phyloP scores from a whole-genome alignment of 2,888 invertebrate species.

The Therioaphis trifolii region DNA sequence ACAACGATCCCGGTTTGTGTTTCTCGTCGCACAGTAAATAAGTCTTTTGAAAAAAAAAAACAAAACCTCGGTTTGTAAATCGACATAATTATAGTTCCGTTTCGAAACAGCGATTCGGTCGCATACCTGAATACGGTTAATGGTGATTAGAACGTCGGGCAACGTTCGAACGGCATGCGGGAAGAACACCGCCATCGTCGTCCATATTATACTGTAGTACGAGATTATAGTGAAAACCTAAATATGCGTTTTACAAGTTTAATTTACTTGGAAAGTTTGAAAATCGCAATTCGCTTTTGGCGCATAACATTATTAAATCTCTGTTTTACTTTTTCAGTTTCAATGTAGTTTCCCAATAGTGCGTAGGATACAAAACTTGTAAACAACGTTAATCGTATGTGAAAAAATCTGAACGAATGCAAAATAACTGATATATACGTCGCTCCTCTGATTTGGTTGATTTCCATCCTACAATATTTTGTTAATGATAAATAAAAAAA shows the following conservation, averaged over 20 bases:
- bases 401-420: conserved; percentile 82
- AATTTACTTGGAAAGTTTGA: too few species aligned
- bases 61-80: too few species aligned
- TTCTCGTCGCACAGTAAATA: not conserved
- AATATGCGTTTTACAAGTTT: too few species aligned
- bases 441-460: conserved; percentile 78
- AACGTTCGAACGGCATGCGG: not conserved
- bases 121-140: not conserved
- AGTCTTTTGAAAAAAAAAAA: not conserved
- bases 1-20: too few species aligned
- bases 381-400: conserved; percentile 83
- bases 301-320: too few species aligned
- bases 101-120: too few species aligned
- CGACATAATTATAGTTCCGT: too few species aligned
- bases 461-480: conserved; percentile 76
- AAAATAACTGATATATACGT: conserved; percentile 77
- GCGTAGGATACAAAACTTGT: conserved; percentile 79
- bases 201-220: not conserved
- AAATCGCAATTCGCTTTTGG: too few species aligned
- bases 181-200: not conserved
- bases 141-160: not conserved
- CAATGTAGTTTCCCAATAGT: conserved; percentile 76
- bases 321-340: conserved; percentile 77
- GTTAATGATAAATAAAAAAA: too few species aligned
- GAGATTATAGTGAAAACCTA: not conserved